Percentiles rank a stretch among this genome's conserved stretches.
Evolutionary conservation across 2,113 vertebrate species (phyloP).

Genomic region (Reinhardtius hippoglossoides): DNA sequence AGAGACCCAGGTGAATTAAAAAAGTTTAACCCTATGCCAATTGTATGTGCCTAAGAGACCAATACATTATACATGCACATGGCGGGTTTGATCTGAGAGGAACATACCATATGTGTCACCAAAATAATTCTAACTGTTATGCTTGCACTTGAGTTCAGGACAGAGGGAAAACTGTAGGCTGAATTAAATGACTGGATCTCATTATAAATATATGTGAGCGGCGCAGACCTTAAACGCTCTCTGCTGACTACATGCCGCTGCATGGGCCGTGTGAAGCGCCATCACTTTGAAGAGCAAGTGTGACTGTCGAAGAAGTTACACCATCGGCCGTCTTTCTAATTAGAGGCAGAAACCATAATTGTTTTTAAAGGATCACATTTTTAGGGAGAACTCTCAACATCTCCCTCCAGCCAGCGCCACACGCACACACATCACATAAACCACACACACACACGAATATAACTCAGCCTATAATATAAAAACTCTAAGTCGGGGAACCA

Average conservation of each 20-base stretch:
- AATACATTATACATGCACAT: neutral
- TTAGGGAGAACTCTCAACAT: constrained; percentile 33
- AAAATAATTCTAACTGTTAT: constrained; percentile 20
- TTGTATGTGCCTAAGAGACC: neutral
- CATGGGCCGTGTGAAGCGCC: constrained; percentile 58
- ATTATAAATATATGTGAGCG: constrained; percentile 54
- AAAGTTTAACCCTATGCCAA: neutral
- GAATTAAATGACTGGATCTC: constrained; percentile 48
- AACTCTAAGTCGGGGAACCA: constrained; percentile 35
- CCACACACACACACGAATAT: neutral
- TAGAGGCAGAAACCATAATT: constrained; percentile 58
- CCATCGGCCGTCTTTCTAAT: constrained; percentile 52
- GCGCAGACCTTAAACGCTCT: constrained; percentile 49
- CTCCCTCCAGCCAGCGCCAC: neutral
- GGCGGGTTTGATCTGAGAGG: constrained; percentile 3
- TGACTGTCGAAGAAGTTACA: constrained; percentile 52
- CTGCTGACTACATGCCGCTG: constrained; percentile 23
- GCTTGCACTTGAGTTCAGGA: constrained; percentile 4
- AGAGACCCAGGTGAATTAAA: constrained; percentile 3
- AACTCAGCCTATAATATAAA: constrained; percentile 19
- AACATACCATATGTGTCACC: neutral
- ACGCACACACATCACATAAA: constrained; percentile 11
- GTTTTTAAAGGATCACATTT: constrained; percentile 51
- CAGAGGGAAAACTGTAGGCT: constrained; percentile 22
- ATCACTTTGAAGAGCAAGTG: constrained; percentile 60